A percentile compares a stretch with the other conserved stretches of the same genome.
phyloP scores from a whole-genome alignment of 2,888 invertebrate genomes.

The Globia sparganii region DNA sequence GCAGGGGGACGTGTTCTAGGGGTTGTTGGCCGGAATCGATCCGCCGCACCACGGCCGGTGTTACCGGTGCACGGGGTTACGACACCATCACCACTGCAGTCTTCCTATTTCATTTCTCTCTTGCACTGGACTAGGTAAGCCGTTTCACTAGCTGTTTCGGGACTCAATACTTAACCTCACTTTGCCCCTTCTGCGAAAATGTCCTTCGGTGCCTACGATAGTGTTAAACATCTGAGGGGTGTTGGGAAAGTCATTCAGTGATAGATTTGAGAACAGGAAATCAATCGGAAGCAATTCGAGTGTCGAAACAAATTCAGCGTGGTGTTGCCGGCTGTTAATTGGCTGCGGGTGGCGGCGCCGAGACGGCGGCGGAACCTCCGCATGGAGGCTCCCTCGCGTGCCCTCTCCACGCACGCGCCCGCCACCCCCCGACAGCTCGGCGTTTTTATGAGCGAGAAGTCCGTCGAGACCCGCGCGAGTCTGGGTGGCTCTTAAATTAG shows the following conservation, averaged over 20 bases:
- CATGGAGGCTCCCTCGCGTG: constrained; percentile 84
- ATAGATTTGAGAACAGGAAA: constrained; percentile 81
- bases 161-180: constrained; percentile 35
- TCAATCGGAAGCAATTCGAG: constrained; percentile 89
- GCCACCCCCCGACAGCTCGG: constrained; percentile 81
- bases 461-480: constrained; percentile 84
- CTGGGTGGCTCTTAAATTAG: constrained; percentile 86
- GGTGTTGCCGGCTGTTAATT: constrained; percentile 89
- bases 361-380: constrained; percentile 90
- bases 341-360: constrained; percentile 90
- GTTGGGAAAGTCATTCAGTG: constrained; percentile 68
- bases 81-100: constrained; percentile 81
- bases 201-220: constrained; percentile 17
- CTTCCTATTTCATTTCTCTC: constrained; percentile 61
- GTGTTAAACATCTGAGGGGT: constrained; percentile 63
- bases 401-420: constrained; percentile 82
- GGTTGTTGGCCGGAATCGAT: constrained; percentile 90
- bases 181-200: constrained; percentile 9
- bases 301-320: constrained; percentile 88
- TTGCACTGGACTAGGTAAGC: constrained; percentile 63
- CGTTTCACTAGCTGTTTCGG: constrained; percentile 58
- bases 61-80: constrained; percentile 86
- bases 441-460: constrained; percentile 88
- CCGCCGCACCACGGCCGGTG: constrained; percentile 80
- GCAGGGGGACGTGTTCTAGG: constrained; percentile 83